phyloP scores from a whole-genome alignment of 2,888 invertebrate genomes.

The Eurytoma adleriae region DNA sequence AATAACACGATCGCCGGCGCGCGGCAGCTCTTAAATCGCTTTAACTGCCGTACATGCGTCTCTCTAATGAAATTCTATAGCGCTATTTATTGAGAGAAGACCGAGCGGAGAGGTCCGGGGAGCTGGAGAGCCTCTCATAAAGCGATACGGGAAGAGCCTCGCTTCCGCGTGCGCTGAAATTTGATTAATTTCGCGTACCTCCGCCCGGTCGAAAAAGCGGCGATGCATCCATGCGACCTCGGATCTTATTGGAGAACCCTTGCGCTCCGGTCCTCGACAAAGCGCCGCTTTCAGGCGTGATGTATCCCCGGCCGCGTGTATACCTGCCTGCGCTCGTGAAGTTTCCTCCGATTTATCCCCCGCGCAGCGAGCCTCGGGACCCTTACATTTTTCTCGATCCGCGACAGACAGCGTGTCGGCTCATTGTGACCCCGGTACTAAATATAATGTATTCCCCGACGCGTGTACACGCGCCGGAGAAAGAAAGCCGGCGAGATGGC shows the following conservation, averaged over 20 bases:
- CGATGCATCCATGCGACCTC: neutral
- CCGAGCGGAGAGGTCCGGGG: no score
- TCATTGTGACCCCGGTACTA: constrained; percentile 1
- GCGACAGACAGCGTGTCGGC: constrained; percentile 26
- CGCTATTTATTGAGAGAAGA: constrained; percentile 16
- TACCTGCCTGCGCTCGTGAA: neutral
- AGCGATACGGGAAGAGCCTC: neutral
- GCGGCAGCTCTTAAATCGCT: constrained; percentile 22
- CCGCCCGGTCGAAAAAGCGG: neutral
- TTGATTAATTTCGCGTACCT: constrained; percentile 14
- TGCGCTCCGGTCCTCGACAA: no score
- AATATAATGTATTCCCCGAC: constrained; percentile 7
- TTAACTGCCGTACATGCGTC: constrained; percentile 15
- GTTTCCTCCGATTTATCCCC: constrained; percentile 10
- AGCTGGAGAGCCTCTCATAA: no score
- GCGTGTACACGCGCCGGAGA: neutral
- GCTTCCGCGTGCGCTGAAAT: constrained; percentile 27
- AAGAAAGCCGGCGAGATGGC: neutral
- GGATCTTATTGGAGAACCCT: no score
- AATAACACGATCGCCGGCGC: constrained; percentile 24
- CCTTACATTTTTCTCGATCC: neutral
- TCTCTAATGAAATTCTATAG: constrained; percentile 33
- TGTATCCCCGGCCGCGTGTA: no score
- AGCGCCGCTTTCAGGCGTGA: no score
- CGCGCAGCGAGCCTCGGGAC: neutral